phyloP scores from a whole-genome alignment of 2,113 vertebrate species.

The Oncorhynchus tshawytscha region DNA sequence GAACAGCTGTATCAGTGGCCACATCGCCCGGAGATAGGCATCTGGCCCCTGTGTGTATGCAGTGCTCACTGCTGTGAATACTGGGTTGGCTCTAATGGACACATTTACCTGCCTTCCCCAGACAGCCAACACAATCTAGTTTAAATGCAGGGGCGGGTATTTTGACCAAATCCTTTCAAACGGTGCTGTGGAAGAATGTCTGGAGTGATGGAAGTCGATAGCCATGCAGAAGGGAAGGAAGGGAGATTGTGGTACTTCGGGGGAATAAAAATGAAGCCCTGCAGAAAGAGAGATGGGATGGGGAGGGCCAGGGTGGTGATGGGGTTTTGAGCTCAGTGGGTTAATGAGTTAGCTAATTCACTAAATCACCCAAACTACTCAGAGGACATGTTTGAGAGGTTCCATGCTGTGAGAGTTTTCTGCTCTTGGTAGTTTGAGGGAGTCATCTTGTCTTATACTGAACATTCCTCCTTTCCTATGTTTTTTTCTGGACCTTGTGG shows the following conservation, averaged over 20 bases:
- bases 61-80: background rate
- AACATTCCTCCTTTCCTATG: background rate
- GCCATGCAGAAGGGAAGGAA: background rate
- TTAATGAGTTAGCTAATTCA: too few species aligned
- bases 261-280: background rate
- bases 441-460: background rate
- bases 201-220: conserved; percentile 36
- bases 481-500: background rate
- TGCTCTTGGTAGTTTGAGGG: background rate
- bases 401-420: background rate
- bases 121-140: conserved; percentile 37
- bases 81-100: conserved; percentile 21
- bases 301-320: too few species aligned
- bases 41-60: conserved; percentile 19
- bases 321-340: too few species aligned
- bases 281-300: background rate
- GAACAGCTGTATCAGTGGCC: conserved; percentile 30
- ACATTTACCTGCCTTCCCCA: conserved; percentile 37
- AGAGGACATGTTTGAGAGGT: too few species aligned
- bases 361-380: too few species aligned
- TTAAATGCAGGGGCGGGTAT: conserved; percentile 38
- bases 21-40: conserved; percentile 41
- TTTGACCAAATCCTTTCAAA: conserved; percentile 28
- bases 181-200: conserved; percentile 23
- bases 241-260: background rate